Conservation (phyloP, 2,113 vertebrate genomes). For the Ammodytes dubius region DNA sequence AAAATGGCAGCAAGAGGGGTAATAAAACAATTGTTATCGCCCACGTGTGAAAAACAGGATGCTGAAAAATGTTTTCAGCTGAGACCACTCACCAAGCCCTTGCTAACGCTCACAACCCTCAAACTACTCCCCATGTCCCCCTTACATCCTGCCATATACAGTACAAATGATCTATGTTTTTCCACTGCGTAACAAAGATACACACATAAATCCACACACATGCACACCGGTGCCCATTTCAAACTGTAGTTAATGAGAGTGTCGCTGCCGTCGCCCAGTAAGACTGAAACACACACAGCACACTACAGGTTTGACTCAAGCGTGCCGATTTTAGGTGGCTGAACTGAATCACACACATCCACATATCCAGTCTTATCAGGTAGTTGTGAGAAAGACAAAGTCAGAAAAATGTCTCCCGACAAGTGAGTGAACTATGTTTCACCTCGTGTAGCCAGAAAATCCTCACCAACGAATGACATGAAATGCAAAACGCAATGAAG, state of each 20-base stretch:
- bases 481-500: not conserved
- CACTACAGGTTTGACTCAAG: constrained; percentile 38
- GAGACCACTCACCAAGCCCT: rapidly evolving
- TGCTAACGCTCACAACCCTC: not conserved
- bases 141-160: constrained; percentile 34
- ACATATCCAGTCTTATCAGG: not conserved
- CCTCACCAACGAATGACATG: not conserved
- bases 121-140: constrained; percentile 28
- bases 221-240: not conserved
- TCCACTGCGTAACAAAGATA: not conserved
- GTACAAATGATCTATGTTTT: constrained; percentile 24
- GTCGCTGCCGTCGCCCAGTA: constrained; percentile 26
- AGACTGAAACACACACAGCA: constrained; percentile 20
- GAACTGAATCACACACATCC: not conserved
- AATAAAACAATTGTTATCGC: constrained; percentile 11
- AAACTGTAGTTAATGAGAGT: constrained; percentile 17
- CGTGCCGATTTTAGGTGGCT: not conserved
- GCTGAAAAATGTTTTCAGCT: constrained; percentile 26
- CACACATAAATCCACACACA: not conserved
- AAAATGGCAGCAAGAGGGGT: not conserved
- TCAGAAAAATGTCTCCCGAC: not conserved
- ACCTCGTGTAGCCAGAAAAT: not conserved
- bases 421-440: not conserved
- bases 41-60: constrained; percentile 55
- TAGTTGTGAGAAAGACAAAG: constrained; percentile 12